Conservation (phyloP, 2,113 vertebrate genomes). For the Pyxicephalus adspersus region DNA sequence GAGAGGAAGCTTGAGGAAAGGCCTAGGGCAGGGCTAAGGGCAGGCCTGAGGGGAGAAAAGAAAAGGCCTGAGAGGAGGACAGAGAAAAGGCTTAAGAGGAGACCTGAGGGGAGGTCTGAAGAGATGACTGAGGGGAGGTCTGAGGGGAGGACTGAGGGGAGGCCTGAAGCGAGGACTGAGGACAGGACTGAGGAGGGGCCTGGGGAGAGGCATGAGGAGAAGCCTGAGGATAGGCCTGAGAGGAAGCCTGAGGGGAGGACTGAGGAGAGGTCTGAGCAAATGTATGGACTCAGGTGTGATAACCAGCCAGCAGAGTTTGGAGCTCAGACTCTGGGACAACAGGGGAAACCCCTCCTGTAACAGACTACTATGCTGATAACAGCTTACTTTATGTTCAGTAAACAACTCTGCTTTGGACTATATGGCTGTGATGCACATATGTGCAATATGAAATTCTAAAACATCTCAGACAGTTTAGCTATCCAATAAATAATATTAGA, state of each 20-base stretch:
- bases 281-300: no score
- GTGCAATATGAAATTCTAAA: no score
- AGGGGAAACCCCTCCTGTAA: no score
- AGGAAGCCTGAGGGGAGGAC: neutral
- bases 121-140: neutral
- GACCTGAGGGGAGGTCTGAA: neutral
- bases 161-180: neutral
- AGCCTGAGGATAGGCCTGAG: neutral
- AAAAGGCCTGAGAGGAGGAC: neutral
- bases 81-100: neutral
- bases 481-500: no score
- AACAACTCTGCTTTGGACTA: no score
- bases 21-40: neutral
- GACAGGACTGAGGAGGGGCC: neutral
- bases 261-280: neutral
- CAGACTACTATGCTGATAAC: no score
- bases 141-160: neutral
- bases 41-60: neutral
- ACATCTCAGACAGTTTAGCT: no score
- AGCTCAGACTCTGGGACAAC: no score
- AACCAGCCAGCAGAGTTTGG: no score
- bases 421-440: no score
- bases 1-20: neutral
- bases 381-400: no score
- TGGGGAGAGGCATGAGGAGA: neutral